phyloP scores from a whole-genome alignment of 2,797 vertebrate species.

The Thamnophis elegans region DNA sequence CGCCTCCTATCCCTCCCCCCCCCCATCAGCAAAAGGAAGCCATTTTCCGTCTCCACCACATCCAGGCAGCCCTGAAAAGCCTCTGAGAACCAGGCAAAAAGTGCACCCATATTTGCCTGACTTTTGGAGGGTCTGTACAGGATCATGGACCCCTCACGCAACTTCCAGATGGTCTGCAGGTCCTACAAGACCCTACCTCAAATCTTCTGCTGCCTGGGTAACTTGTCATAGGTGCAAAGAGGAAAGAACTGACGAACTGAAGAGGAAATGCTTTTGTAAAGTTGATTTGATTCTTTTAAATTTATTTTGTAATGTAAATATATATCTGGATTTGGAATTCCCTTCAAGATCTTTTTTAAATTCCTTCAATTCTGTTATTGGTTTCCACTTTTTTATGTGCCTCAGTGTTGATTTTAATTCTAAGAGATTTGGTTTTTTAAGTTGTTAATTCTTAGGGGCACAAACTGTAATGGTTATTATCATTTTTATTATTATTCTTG shows the following conservation, averaged over 20 bases:
- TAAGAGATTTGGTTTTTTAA: too few species aligned
- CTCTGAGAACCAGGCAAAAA: too few species aligned
- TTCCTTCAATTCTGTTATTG: background rate
- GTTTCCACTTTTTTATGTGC: slow-evolving; percentile 16
- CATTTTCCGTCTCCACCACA: too few species aligned
- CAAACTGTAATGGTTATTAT: background rate
- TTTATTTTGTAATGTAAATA: background rate
- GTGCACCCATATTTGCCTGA: too few species aligned
- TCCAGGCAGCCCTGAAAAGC: too few species aligned
- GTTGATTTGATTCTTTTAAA: background rate
- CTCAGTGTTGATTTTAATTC: background rate
- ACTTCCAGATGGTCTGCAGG: too few species aligned
- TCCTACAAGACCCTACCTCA: too few species aligned
- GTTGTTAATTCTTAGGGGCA: too few species aligned
- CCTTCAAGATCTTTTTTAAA: background rate
- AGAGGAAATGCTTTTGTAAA: background rate
- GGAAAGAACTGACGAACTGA: background rate
- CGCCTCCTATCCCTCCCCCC: too few species aligned
- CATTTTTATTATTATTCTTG: background rate
- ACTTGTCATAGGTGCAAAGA: slow-evolving; percentile 39
- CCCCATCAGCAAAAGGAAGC: too few species aligned
- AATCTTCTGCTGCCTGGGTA: slow-evolving; percentile 38
- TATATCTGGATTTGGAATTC: background rate
- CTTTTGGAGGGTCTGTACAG: too few species aligned
- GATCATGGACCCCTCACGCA: too few species aligned